Percentiles rank a stretch among this genome's conserved stretches.
These are phyloP conservation scores for Aphaenogaster rudis DNA, from an alignment of 1,140 invertebrate genomes.

Conservation along the genomic window DNA sequence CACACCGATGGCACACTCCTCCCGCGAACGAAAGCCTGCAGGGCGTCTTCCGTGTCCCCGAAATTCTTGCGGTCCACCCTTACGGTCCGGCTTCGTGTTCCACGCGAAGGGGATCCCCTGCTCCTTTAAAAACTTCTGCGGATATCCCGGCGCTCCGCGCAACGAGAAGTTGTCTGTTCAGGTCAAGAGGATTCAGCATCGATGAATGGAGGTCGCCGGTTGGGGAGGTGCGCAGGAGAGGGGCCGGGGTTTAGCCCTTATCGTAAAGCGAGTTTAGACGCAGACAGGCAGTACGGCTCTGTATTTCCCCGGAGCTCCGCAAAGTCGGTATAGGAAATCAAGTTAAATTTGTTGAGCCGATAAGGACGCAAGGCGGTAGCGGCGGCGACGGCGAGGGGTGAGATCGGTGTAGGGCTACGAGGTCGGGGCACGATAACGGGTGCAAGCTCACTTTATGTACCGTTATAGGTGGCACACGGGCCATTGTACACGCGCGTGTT, in stretches of 20 bases:
- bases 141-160: conserved; percentile 33
- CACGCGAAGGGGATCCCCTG: conserved; percentile 15
- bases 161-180: conserved; percentile 66
- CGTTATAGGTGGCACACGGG: conserved; percentile 20
- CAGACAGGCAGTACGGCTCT: conserved; percentile 73
- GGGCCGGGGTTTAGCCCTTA: conserved; percentile 79
- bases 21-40: not conserved
- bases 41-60: not conserved
- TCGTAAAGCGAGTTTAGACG: conserved; percentile 82
- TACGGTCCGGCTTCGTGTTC: conserved; percentile 31
- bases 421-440: conserved; percentile 75
- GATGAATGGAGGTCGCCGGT: conserved; percentile 62
- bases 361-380: conserved; percentile 74
- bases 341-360: conserved; percentile 84
- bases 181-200: conserved; percentile 76
- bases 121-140: conserved; percentile 61
- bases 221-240: conserved; percentile 58
- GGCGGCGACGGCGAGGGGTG: conserved; percentile 15
- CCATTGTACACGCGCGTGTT: conserved; percentile 30
- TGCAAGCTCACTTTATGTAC: conserved; percentile 73
- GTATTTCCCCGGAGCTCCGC: conserved; percentile 82
- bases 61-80: conserved; percentile 56
- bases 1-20: not conserved
- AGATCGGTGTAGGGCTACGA: conserved; percentile 59
- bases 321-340: conserved; percentile 83